Conservation (phyloP, 1,140 invertebrate genomes). For the Euwallacea similis region DNA sequence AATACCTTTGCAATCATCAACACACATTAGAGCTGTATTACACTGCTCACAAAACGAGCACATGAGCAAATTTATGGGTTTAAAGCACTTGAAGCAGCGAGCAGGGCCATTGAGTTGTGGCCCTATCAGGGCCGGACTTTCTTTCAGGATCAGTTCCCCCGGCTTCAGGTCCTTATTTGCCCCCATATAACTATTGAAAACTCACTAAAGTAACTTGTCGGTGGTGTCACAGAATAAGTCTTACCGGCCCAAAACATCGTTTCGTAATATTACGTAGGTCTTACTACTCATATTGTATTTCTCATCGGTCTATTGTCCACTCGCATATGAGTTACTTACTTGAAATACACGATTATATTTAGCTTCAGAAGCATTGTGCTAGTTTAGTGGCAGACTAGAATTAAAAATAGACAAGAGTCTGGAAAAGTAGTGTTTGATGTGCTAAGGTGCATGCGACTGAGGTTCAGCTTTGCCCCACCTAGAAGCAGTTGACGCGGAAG, state of each 20-base stretch:
- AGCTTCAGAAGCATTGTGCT: no score
- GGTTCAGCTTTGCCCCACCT: no score
- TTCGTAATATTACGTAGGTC: slow-evolving; percentile 24
- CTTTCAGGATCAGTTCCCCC: slow-evolving; percentile 75
- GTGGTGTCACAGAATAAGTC: neutral
- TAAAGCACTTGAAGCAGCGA: slow-evolving; percentile 29
- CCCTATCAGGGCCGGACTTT: slow-evolving; percentile 69
- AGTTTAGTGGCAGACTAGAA: no score
- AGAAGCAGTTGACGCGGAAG: no score
- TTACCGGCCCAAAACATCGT: slow-evolving; percentile 32
- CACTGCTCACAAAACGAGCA: slow-evolving; percentile 29
- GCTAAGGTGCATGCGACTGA: no score
- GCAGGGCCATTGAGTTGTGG: slow-evolving; percentile 59
- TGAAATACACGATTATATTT: no score
- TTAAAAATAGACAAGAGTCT: no score
- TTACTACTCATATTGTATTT: slow-evolving; percentile 13
- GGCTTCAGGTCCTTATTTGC: slow-evolving; percentile 70
- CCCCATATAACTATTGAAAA: slow-evolving; percentile 58
- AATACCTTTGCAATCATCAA: slow-evolving; percentile 62
- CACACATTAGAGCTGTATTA: slow-evolving; percentile 52
- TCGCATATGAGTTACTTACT: no score
- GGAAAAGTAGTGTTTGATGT: no score
- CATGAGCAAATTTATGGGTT: slow-evolving; percentile 22
- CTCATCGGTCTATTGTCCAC: no score
- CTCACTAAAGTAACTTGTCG: no score